Percentiles rank a stretch among this genome's conserved stretches.
phyloP scores from a whole-genome alignment of 2,113 vertebrate species.

The Microcebus griseorufus region DNA sequence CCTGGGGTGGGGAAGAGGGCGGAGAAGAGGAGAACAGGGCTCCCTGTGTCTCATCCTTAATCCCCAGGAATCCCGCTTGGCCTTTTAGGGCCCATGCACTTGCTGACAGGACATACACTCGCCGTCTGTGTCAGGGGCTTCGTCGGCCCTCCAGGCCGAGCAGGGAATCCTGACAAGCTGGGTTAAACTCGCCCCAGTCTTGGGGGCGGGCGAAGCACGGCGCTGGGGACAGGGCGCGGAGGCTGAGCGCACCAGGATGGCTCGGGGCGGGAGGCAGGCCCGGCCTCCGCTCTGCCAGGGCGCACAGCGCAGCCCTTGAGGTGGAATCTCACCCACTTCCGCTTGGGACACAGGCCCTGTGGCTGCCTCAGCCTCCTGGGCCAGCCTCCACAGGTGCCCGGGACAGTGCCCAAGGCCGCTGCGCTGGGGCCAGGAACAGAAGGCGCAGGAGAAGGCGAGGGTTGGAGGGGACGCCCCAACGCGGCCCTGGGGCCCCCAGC shows the following conservation, averaged over 20 bases:
- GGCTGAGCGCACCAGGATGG: accelerated
- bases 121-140: conserved; percentile 82
- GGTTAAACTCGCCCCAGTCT: conserved; percentile 77
- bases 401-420: background rate
- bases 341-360: background rate
- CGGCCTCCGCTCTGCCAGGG: background rate
- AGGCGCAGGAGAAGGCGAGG: conserved; percentile 19
- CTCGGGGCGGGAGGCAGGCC: accelerated
- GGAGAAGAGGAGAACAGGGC: conserved; percentile 84
- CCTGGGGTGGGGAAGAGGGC: conserved; percentile 68
- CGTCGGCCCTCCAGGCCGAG: conserved; percentile 53
- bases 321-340: background rate
- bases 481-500: background rate
- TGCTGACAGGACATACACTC: conserved; percentile 86
- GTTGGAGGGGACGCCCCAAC: background rate
- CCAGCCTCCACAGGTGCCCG: background rate
- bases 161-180: conserved; percentile 75
- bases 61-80: conserved; percentile 85
- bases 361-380: background rate
- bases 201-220: background rate
- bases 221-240: background rate
- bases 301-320: accelerated
- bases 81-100: conserved; percentile 87
- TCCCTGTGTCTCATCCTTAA: conserved; percentile 87
- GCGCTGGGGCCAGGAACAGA: background rate